Percentiles rank a stretch among this genome's conserved stretches.
Conservation (phyloP, 2,113 vertebrate species). For the Sphaerodactylus townsendi region DNA sequence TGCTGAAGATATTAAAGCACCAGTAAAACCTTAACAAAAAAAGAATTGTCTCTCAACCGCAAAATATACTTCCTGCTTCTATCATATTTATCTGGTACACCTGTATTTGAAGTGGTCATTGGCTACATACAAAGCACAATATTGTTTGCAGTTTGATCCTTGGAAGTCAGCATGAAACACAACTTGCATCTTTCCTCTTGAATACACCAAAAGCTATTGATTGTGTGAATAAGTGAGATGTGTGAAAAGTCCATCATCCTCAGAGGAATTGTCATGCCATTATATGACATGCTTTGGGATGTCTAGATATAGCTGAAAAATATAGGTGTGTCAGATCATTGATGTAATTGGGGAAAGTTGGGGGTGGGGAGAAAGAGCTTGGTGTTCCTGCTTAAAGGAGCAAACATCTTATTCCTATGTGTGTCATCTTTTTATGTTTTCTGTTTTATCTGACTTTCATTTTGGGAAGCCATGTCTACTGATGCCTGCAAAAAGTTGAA, state of each 20-base stretch:
- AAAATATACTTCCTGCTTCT: conserved; percentile 11
- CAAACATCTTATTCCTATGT: background rate
- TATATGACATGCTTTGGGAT: conserved; percentile 19
- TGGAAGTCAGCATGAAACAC: conserved; percentile 2
- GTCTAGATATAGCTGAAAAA: conserved; percentile 12
- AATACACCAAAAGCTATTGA: conserved; percentile 11
- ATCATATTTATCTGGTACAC: background rate
- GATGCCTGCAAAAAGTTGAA: background rate
- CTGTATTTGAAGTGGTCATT: conserved; percentile 5
- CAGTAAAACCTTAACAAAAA: background rate
- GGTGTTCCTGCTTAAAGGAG: background rate
- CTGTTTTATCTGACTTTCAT: conserved; percentile 19
- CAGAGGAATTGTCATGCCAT: background rate
- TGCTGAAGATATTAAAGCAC: conserved; percentile 32
- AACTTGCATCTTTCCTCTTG: conserved; percentile 20
- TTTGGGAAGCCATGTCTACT: background rate
- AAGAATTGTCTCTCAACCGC: background rate
- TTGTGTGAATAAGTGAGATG: conserved; percentile 22
- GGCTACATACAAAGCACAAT: background rate
- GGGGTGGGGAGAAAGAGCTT: background rate
- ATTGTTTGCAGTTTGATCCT: conserved; percentile 19
- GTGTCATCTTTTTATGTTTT: conserved; percentile 33
- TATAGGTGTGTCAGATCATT: conserved; percentile 35
- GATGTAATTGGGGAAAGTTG: conserved; percentile 13
- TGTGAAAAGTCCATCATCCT: conserved; percentile 16